These are phyloP conservation scores for Nyctibius grandis DNA, from an alignment of 2,797 vertebrate genomes.

Conservation along the genomic window DNA sequence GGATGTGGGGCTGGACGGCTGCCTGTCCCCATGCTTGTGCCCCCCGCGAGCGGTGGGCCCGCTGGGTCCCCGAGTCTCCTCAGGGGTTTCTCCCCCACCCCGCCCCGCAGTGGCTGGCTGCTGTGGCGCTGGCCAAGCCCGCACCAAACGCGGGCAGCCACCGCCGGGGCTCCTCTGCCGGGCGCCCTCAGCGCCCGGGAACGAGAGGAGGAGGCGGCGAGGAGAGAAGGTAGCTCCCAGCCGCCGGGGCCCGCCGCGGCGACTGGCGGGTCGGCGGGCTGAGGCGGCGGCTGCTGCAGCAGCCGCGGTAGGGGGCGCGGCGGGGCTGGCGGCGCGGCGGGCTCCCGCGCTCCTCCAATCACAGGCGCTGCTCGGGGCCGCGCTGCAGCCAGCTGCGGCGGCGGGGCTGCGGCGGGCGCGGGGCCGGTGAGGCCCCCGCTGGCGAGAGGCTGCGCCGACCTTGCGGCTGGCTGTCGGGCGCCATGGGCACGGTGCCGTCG, in stretches of 20 bases:
- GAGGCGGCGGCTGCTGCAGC: background rate
- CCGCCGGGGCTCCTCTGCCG: background rate
- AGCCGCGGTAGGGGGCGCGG: background rate
- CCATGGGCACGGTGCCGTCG: constrained; percentile 86
- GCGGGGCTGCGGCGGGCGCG: background rate
- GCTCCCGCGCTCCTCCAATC: constrained; percentile 15
- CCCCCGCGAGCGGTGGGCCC: no score
- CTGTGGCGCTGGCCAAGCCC: background rate
- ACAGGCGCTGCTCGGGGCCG: background rate
- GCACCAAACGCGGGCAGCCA: no score
- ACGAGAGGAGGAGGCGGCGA: no score
- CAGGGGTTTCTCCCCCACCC: background rate
- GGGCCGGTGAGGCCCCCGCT: background rate
- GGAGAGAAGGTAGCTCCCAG: no score
- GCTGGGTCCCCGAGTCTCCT: background rate
- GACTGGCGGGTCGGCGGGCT: no score
- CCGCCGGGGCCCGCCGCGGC: no score
- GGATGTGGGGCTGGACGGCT: fast-evolving
- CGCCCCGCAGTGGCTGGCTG: fast-evolving
- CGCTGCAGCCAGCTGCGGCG: background rate
- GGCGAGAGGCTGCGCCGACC: background rate
- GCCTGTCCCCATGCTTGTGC: fast-evolving
- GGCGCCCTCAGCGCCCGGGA: background rate
- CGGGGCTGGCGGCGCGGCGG: background rate
- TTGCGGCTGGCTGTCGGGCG: background rate